phyloP scores from a whole-genome alignment of 2,888 invertebrate genomes.

The Anagyrus pseudococci region DNA sequence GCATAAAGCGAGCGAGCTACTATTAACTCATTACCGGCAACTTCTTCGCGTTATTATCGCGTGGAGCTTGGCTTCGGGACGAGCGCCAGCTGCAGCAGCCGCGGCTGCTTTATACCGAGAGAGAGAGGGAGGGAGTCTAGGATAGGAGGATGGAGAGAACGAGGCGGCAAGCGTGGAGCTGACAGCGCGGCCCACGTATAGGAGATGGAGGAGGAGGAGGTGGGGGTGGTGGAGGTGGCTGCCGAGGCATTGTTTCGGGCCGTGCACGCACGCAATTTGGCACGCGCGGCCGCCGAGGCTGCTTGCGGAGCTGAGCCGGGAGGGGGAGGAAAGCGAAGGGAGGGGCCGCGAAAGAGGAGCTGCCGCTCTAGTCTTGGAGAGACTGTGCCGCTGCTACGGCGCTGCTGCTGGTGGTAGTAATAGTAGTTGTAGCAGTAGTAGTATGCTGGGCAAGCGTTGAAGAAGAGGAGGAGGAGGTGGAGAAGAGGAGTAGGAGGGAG shows the following conservation, averaged over 20 bases:
- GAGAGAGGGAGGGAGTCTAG: conserved; percentile 40
- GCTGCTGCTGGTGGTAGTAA: too few species aligned
- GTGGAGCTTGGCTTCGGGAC: conserved; percentile 13
- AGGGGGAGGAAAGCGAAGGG: background rate
- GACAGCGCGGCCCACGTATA: conserved; percentile 40
- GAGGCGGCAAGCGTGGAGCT: conserved; percentile 42
- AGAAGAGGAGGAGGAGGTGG: too few species aligned
- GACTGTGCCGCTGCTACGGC: too few species aligned
- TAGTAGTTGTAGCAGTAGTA: too few species aligned
- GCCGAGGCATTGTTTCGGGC: conserved; percentile 57
- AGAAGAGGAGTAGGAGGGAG: conserved; percentile 4
- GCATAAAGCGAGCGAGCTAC: conserved; percentile 42
- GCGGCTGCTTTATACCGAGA: background rate
- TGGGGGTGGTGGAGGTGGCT: conserved; percentile 36
- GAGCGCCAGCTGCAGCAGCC: background rate
- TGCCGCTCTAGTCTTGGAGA: too few species aligned
- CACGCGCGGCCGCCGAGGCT: conserved; percentile 46
- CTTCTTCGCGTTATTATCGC: conserved; percentile 42
- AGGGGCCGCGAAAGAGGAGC: too few species aligned
- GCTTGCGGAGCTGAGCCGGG: background rate
- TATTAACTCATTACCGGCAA: conserved; percentile 57
- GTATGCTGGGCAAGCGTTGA: too few species aligned
- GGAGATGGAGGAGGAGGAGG: conserved; percentile 37
- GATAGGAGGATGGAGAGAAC: conserved; percentile 30
- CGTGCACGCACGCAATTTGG: conserved; percentile 53